Evolutionary conservation across 2,797 vertebrate species (phyloP).

Genomic region (Rhinoraja longicauda): DNA sequence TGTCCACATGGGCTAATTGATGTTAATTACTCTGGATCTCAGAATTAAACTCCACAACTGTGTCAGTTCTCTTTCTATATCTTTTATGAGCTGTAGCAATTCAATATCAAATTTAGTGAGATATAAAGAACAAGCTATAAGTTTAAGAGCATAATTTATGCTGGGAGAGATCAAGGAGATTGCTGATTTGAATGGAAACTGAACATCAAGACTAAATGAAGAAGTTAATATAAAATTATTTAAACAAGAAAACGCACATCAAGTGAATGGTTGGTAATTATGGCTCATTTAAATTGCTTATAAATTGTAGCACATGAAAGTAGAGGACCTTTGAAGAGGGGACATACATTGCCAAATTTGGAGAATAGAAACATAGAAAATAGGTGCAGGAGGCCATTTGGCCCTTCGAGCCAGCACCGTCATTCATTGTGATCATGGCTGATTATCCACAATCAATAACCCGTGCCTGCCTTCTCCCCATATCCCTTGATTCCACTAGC

Average conservation of each 20-base stretch:
- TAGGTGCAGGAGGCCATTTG: no score
- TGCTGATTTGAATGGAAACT: not conserved
- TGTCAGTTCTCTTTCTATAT: not conserved
- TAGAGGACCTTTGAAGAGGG: not conserved
- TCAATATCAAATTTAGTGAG: not conserved
- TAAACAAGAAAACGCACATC: not conserved
- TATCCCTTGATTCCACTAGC: no score
- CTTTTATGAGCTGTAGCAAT: conserved; percentile 2
- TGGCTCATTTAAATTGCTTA: not conserved
- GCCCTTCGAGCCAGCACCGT: no score
- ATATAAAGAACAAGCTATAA: conserved; percentile 10
- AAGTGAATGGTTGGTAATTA: conserved; percentile 6
- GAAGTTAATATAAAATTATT: conserved; percentile 19
- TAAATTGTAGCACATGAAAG: not conserved
- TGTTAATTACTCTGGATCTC: conserved; percentile 21
- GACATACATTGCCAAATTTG: no score
- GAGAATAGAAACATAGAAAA: no score
- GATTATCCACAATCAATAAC: no score
- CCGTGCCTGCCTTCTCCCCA: no score
- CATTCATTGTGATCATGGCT: no score
- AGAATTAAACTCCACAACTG: not conserved
- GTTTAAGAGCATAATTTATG: conserved; percentile 10
- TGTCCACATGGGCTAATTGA: conserved; percentile 29
- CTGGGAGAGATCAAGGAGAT: not conserved
- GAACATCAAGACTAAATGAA: not conserved